phyloP scores from a whole-genome alignment of 2,888 invertebrate genomes.

The Polylopha cassiicola region DNA sequence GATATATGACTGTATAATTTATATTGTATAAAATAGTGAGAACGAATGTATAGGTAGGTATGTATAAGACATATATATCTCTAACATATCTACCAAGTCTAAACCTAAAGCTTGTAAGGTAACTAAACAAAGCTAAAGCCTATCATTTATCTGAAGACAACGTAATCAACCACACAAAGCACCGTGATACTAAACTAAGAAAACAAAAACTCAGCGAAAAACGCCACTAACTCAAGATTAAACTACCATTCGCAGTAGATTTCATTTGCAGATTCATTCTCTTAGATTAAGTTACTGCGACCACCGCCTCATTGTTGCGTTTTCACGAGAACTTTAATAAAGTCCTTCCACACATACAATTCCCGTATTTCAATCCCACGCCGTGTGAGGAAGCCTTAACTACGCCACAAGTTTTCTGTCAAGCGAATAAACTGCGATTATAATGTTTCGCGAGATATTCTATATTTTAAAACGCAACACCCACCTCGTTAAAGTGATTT shows the following conservation, averaged over 20 bases:
- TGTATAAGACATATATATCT: too few species aligned
- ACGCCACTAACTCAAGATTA: slow-evolving; percentile 40
- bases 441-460: slow-evolving; percentile 46
- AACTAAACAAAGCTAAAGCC: background rate
- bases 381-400: slow-evolving; percentile 33
- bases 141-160: slow-evolving; percentile 18
- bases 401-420: slow-evolving; percentile 37
- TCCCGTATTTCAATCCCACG: slow-evolving; percentile 54
- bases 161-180: slow-evolving; percentile 20
- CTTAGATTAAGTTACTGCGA: slow-evolving; percentile 60
- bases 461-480: slow-evolving; percentile 30
- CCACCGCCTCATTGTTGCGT: slow-evolving; percentile 54
- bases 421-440: slow-evolving; percentile 52
- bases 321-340: slow-evolving; percentile 67
- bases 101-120: too few species aligned
- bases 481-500: slow-evolving; percentile 21
- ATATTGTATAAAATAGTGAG: too few species aligned
- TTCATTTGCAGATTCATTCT: slow-evolving; percentile 62
- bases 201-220: slow-evolving; percentile 27
- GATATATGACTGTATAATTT: too few species aligned
- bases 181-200: slow-evolving; percentile 15
- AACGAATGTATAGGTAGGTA: too few species aligned
- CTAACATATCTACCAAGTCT: too few species aligned
- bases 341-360: slow-evolving; percentile 47
- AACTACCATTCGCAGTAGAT: slow-evolving; percentile 46